A percentile compares a stretch with the other conserved stretches of the same genome.
Evolutionary conservation across 2,888 invertebrate genomes (phyloP).

Genomic region (Nemotelus pantherinus): DNA sequence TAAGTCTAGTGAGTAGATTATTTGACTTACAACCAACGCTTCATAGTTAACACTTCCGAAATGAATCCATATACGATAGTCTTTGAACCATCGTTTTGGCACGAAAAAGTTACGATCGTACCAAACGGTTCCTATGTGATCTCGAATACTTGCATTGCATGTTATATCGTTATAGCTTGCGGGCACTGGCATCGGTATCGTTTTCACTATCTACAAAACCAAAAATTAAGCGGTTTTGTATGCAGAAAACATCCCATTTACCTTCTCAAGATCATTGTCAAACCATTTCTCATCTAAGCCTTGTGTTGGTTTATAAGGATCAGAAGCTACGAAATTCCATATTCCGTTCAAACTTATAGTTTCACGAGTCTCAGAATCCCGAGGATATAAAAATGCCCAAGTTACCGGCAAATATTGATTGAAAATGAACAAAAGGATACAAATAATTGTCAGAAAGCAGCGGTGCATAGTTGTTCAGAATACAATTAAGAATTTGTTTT

Average conservation of each 20-base stretch:
- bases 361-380: slow-evolving; percentile 85
- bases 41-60: slow-evolving; percentile 95
- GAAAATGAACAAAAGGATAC: too few species aligned
- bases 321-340: slow-evolving; percentile 88
- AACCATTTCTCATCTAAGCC: slow-evolving; percentile 85
- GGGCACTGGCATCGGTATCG: slow-evolving; percentile 94
- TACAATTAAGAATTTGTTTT: too few species aligned
- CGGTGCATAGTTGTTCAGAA: too few species aligned
- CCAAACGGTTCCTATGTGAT: slow-evolving; percentile 97
- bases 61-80: slow-evolving; percentile 81
- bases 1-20: not conserved
- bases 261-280: slow-evolving; percentile 75
- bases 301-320: slow-evolving; percentile 73
- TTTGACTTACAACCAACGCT: slow-evolving; percentile 78
- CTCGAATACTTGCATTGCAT: slow-evolving; percentile 78
- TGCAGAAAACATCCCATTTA: slow-evolving; percentile 57
- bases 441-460: too few species aligned
- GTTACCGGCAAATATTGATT: too few species aligned
- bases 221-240: too few species aligned
- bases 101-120: slow-evolving; percentile 90
- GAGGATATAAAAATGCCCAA: slow-evolving; percentile 61
- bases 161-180: slow-evolving; percentile 97
- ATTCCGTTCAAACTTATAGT: slow-evolving; percentile 83
- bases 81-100: slow-evolving; percentile 77
- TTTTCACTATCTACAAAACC: slow-evolving; percentile 68